These are phyloP conservation scores for Xyrichtys novacula DNA, from an alignment of 2,797 vertebrate species.

Conservation along the genomic window DNA sequence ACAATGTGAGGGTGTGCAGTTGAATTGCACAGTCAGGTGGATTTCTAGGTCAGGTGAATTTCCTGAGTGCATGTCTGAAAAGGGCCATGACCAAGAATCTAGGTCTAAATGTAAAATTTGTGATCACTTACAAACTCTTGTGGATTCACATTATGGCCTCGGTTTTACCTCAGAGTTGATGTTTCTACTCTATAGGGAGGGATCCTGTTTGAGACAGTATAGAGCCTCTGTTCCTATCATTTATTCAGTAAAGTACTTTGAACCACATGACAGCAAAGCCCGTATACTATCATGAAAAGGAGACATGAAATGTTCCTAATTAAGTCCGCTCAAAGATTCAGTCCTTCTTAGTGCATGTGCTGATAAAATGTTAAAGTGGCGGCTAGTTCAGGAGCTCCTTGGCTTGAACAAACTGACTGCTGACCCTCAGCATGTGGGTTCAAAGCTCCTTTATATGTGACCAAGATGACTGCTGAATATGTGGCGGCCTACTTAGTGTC, in stretches of 20 bases:
- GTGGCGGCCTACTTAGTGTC: constrained; percentile 75
- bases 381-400: constrained; percentile 35
- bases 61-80: too few species aligned
- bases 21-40: too few species aligned
- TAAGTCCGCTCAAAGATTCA: constrained; percentile 25
- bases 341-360: background rate
- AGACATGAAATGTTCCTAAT: constrained; percentile 40
- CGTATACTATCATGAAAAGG: constrained; percentile 17
- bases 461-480: constrained; percentile 61
- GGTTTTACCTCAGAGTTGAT: constrained; percentile 2
- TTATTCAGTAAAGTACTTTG: constrained; percentile 2
- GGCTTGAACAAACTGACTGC: constrained; percentile 43
- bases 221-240: constrained; percentile 4
- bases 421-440: constrained; percentile 50
- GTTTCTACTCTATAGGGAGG: background rate
- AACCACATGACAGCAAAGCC: background rate
- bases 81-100: too few species aligned
- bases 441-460: constrained; percentile 49
- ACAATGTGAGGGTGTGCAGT: too few species aligned
- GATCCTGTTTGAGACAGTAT: background rate
- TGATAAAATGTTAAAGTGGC: constrained; percentile 29
- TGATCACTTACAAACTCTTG: background rate
- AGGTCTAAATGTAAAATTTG: too few species aligned
- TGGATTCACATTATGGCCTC: constrained; percentile 9
- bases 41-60: too few species aligned